phyloP scores from a whole-genome alignment of 2,797 vertebrate genomes.

The Sternarchorhynchus goeldii region DNA sequence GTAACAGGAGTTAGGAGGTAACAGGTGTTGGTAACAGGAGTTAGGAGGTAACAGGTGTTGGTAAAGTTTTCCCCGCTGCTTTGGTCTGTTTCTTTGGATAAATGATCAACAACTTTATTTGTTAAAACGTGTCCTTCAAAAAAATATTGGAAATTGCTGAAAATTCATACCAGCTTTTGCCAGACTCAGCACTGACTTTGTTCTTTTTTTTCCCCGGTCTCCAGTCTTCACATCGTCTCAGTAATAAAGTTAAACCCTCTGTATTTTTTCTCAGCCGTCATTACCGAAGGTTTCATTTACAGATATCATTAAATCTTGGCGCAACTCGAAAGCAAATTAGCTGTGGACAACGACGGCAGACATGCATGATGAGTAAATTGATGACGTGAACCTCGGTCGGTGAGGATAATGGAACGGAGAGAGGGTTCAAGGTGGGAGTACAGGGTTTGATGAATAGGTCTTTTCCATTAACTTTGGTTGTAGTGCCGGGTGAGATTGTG shows the following conservation, averaged over 20 bases:
- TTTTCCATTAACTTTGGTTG: conserved; percentile 77
- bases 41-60: background rate
- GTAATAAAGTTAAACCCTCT: background rate
- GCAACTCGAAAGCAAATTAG: conserved; percentile 43
- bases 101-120: background rate
- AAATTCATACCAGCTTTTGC: background rate
- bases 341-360: conserved; percentile 39
- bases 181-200: too few species aligned
- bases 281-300: conserved; percentile 31
- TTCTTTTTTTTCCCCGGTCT: background rate
- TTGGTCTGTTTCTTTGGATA: background rate
- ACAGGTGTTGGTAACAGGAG: too few species aligned
- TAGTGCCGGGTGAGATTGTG: conserved; percentile 53
- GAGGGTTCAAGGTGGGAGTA: conserved; percentile 61
- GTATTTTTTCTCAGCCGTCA: conserved; percentile 2
- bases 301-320: conserved; percentile 14
- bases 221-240: background rate
- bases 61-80: background rate
- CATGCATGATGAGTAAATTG: conserved; percentile 64
- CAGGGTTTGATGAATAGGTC: conserved; percentile 68
- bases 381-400: conserved; percentile 69
- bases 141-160: background rate
- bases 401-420: conserved; percentile 72
- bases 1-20: too few species aligned
- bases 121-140: background rate